Conservation (phyloP, 2,888 invertebrate genomes). For the Celastrina argiolus region DNA sequence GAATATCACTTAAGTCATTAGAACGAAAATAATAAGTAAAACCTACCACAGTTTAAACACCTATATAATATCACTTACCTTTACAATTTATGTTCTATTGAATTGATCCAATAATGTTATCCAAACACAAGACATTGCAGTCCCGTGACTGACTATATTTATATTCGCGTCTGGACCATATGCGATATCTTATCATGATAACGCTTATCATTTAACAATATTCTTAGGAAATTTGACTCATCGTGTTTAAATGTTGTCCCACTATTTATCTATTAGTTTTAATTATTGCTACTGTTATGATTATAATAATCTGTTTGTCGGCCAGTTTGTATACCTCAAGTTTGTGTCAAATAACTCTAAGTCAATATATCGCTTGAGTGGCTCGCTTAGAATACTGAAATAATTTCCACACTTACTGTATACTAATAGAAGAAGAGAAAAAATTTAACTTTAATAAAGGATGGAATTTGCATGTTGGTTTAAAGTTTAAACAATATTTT, state of each 20-base stretch:
- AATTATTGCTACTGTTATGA: not conserved
- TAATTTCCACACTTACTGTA: no score
- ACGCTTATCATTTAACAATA: not conserved
- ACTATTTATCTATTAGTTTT: not conserved
- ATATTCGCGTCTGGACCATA: not conserved
- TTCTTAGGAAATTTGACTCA: constrained; percentile 4
- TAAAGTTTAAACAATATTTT: no score
- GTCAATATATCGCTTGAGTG: no score
- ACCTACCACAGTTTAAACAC: no score
- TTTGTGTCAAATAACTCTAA: no score
- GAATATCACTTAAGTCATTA: no score
- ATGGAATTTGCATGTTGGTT: no score
- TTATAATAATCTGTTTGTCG: not conserved
- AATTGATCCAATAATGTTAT: not conserved
- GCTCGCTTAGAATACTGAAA: no score
- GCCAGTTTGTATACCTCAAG: not conserved
- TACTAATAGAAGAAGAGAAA: no score
- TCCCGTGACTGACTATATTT: constrained; percentile 5
- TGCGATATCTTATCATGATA: not conserved
- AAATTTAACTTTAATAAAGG: no score
- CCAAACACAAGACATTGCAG: not conserved
- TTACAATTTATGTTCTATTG: not conserved
- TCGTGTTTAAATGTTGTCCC: not conserved
- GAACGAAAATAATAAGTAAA: no score
- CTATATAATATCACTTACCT: not conserved